Evolutionary conservation across 2,888 invertebrate species (phyloP).

Genomic region (Drosophila demipolita): DNA sequence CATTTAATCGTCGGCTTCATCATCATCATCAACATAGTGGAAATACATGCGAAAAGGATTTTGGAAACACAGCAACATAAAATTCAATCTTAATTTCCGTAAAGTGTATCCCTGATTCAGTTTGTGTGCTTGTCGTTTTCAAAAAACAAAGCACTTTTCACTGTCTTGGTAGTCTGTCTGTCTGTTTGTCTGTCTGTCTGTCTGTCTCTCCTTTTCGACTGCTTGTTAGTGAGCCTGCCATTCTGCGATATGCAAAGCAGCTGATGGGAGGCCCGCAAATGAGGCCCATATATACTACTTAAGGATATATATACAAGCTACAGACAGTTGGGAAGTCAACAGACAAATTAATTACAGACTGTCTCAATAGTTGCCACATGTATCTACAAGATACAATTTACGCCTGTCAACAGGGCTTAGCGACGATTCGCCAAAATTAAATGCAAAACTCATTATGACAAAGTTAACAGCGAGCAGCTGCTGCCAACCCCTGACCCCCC

Average conservation of each 20-base stretch:
- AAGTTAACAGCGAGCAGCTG: constrained; percentile 73
- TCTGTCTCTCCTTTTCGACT: constrained; percentile 13
- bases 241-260: constrained; percentile 66
- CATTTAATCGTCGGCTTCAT: neutral
- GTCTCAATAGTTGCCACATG: constrained; percentile 73
- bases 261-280: constrained; percentile 71
- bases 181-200: constrained; percentile 1
- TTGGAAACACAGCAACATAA: constrained; percentile 3
- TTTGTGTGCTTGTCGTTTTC: constrained; percentile 42
- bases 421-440: constrained; percentile 67
- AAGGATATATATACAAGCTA: constrained; percentile 35
- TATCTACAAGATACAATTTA: constrained; percentile 63
- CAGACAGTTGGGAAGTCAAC: constrained; percentile 74
- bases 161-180: neutral
- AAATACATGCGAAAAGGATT: constrained; percentile 19
- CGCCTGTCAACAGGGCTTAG: constrained; percentile 76
- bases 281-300: constrained; percentile 61
- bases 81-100: constrained; percentile 29
- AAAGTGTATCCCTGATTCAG: constrained; percentile 30
- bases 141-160: constrained; percentile 49
- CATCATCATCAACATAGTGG: neutral
- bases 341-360: constrained; percentile 78
- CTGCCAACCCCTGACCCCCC: constrained; percentile 1
- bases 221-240: constrained; percentile 15
- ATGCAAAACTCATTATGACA: constrained; percentile 79